A percentile compares a stretch with the other conserved stretches of the same genome.
Evolutionary conservation across 2,888 invertebrate genomes (phyloP).

Genomic region (Phaonia tiefii): DNA sequence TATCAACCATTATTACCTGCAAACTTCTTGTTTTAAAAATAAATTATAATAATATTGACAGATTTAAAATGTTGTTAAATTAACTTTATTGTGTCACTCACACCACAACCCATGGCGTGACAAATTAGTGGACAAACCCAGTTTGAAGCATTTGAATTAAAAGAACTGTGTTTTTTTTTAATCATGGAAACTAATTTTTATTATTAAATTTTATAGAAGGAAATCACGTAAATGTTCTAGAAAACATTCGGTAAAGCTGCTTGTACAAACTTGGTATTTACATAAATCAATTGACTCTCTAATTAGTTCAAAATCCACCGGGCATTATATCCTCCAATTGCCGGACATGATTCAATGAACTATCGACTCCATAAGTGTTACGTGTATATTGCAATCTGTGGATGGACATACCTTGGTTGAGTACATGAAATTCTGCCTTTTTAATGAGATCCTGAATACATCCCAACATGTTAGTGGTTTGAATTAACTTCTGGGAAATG

Average conservation of each 20-base stretch:
- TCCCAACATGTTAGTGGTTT: conserved; percentile 70
- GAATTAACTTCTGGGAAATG: conserved; percentile 71
- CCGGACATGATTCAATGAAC: background rate
- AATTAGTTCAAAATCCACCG: background rate
- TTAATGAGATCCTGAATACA: conserved; percentile 72
- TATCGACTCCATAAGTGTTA: conserved; percentile 29
- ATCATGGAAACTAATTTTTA: too few species aligned
- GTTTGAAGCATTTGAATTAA: too few species aligned
- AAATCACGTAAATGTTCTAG: background rate
- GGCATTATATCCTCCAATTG: conserved; percentile 8
- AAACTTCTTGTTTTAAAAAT: too few species aligned
- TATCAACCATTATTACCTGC: too few species aligned
- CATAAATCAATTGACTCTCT: too few species aligned
- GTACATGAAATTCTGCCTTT: conserved; percentile 72
- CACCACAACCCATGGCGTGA: too few species aligned
- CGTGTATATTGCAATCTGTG: conserved; percentile 32
- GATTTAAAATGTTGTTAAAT: too few species aligned
- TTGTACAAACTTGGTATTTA: background rate
- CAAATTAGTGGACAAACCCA: too few species aligned
- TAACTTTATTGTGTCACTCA: too few species aligned
- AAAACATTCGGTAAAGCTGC: background rate
- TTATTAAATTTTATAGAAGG: too few species aligned
- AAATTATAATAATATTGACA: too few species aligned
- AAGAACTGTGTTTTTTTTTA: too few species aligned
- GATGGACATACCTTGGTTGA: conserved; percentile 68